Evolutionary conservation across 2,797 vertebrate genomes (phyloP).

Genomic region (Adelosebastes latens): DNA sequence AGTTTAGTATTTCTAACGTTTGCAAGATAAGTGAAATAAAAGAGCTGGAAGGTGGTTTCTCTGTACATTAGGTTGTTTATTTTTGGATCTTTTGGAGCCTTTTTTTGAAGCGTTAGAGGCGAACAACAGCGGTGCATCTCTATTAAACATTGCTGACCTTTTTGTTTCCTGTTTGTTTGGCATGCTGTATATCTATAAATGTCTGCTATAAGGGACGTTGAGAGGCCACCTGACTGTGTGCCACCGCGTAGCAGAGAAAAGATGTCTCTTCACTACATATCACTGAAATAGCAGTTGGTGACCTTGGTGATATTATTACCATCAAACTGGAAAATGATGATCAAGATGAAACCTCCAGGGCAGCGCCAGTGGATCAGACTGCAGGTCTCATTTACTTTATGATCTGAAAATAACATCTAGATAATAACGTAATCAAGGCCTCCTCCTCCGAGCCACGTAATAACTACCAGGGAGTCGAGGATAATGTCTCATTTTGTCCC

Average conservation of each 20-base stretch:
- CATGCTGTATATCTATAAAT: background rate
- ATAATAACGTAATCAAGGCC: slow-evolving; percentile 33
- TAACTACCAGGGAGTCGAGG: background rate
- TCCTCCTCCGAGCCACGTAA: background rate
- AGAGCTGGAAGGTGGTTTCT: background rate
- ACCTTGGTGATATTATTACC: slow-evolving; percentile 39
- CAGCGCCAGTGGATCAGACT: slow-evolving; percentile 1
- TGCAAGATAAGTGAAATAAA: background rate
- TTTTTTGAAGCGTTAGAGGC: background rate
- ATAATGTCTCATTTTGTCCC: slow-evolving; percentile 22
- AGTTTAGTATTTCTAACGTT: background rate
- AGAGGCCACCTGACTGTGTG: background rate
- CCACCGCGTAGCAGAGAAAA: slow-evolving; percentile 6
- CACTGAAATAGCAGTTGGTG: slow-evolving; percentile 15
- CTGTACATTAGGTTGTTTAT: background rate
- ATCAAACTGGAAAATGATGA: slow-evolving; percentile 31
- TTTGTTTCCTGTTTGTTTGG: slow-evolving; percentile 44
- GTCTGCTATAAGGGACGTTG: background rate
- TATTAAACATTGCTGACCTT: background rate
- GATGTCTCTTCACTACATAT: background rate
- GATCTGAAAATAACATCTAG: slow-evolving; percentile 26
- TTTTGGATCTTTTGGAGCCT: background rate
- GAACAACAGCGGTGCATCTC: background rate
- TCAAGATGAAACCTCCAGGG: slow-evolving; percentile 21
- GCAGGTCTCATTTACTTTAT: slow-evolving; percentile 31